These are phyloP conservation scores for Lithodes maja DNA, from an alignment of 2,888 invertebrate species.

Conservation along the genomic window DNA sequence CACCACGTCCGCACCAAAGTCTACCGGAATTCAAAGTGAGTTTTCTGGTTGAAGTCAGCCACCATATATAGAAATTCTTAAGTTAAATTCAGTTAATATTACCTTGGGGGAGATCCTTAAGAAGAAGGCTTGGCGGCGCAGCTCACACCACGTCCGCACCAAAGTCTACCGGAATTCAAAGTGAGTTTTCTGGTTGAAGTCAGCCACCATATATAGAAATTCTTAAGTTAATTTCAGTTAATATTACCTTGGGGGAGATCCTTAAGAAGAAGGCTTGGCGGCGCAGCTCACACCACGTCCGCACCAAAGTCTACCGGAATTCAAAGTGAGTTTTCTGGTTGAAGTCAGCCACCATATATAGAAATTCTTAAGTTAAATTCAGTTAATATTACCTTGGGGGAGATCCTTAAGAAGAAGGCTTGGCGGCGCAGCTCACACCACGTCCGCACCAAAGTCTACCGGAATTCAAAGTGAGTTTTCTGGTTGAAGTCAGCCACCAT, in stretches of 20 bases:
- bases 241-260: neutral
- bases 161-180: slow-evolving; percentile 82
- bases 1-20: slow-evolving; percentile 94
- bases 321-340: slow-evolving; percentile 75
- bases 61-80: too few relatives aligned
- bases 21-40: slow-evolving; percentile 78
- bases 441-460: slow-evolving; percentile 88
- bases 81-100: slow-evolving; percentile 81
- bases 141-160: slow-evolving; percentile 92
- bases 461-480: slow-evolving; percentile 77
- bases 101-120: slow-evolving; percentile 93
- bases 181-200: slow-evolving; percentile 72
- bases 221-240: neutral
- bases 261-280: neutral
- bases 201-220: too few relatives aligned
- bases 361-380: too few relatives aligned
- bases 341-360: too few relatives aligned
- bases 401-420: slow-evolving; percentile 89
- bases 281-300: slow-evolving; percentile 86
- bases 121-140: slow-evolving; percentile 89
- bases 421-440: slow-evolving; percentile 92
- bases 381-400: slow-evolving; percentile 82
- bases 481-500: neutral
- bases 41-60: neutral
- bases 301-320: slow-evolving; percentile 85